Base-by-base conservation (phyloP, 30 jellyfish, hydroid and myxozoan genomes). In the Catostylus mosaicus region DNA sequence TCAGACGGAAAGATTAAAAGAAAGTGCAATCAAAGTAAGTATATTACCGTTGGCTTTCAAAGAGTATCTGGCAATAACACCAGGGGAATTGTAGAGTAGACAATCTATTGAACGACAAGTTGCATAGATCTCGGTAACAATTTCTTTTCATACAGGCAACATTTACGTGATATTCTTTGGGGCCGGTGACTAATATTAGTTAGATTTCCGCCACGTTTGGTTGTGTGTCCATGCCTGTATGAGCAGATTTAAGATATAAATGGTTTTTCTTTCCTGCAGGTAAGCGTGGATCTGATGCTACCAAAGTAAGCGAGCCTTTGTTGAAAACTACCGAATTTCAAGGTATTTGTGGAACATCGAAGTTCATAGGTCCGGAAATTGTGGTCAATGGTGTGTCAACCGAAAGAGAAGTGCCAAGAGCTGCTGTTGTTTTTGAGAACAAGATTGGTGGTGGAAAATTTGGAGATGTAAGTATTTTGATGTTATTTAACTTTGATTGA, bases 381-480 rank as follows among this genome's bases (percentile, higher is more conserved):
- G 84, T 77, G 14, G 79, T 46, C 24, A 51, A 71, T 34, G 89
- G 85, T 12, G 0, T 70, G 16, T 77, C 88, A 20, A 14, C 85
- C 2, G 96, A 87, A 51, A 52, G 77, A 46, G 96, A 87, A 33
- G 68, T 87, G 6, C 79, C 91, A 1, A 52, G 88, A 68, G 22
- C 88, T 34, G 96, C 96, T 19, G 81, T 87, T 64, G 92, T 77
- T 31, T 87, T 73, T 61, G 91, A 79, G 43, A 80, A 87, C 61
- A 80, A 79, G 60, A 77, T 87, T 66, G 96, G 96, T 10, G 96
- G 96, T 19, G 96, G 96, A 67, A 77, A 78, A 33, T 78, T 72
- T 61, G 96, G 96, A 48, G 91, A 87, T 90, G 96, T 87, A 69
- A 77, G 85, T 33, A 0, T n/a, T 26, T 30, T 43, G 60, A 34